Base-by-base conservation (phyloP, 2,888 invertebrate species). In the Portevinia maculata region DNA sequence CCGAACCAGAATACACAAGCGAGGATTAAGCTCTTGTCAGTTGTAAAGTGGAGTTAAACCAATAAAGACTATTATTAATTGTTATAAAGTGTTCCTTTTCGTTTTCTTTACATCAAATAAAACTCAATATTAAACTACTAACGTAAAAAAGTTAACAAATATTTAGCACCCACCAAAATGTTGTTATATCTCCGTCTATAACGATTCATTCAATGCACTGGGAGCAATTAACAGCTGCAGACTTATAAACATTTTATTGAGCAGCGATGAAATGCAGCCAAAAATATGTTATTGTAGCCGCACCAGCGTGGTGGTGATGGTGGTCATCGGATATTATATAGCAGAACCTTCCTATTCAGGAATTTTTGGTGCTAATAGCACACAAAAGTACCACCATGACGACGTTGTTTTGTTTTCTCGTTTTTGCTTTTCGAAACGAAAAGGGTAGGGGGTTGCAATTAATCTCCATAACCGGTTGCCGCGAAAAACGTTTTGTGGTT, bases 401-500 rank as follows among this genome's bases (percentile, higher is more conserved):
- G 41, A 15, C 1, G 21, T 62, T 21, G 57, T 1, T 50, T 64
- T 50, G 70, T 53, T 39, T 64, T 64, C 13, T 2, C 13, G 11
- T 71, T 53, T 52, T 44, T 50, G 17, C 15, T 32, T 19, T 39
- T 28, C 5, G 24, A 5, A 24, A 24, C 3, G 5, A 2, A 24
- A 5, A 24, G 41, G 30, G 34, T 21, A 5, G 59, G 69, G 75
- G 24, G 75, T 46, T 46, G 78, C 83, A 83, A 83, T 83, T 83
- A 83, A 83, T 83, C 83, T 83, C 83, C 83, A 83, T 83, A 83
- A 83, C 78, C 62, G 83, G 83, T 65, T 69, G 78, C 83, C 83
- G 73, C 83, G 78, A 83, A 83, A 83, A 83, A 83, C 83, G 71
- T 83, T 83, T 83, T 83, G 83, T 78, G 83, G 83, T 83, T 83